Evolutionary conservation across 2,888 invertebrate genomes (phyloP), one percentile per base, ranked within the genome.

Genomic region (Mantis religiosa): DNA sequence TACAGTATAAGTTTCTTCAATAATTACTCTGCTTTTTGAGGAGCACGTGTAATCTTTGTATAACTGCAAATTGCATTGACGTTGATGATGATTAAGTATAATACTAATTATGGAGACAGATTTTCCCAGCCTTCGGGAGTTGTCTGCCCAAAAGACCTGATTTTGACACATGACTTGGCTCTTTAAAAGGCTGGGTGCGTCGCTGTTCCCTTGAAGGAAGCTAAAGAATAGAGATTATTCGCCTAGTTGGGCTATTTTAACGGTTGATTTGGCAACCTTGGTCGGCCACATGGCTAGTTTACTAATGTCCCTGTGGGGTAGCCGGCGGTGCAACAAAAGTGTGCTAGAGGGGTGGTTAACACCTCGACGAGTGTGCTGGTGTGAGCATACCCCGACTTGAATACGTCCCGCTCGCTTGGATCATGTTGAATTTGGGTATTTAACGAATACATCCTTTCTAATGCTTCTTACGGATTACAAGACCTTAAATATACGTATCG

Each of bases 201-300:
- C n/a, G n/a, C 15, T 8, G 34, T 54, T 3, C 54, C 54, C 54
- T 54, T 54, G 20, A 20, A 54, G 54, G 54, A 54, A 54, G 54
- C 28, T 1, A 84, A 34, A 30, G 84, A 84, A 34, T 14, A 84
- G 30, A 30, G 84, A 84, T 84, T 84, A 84, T 28, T 28, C 30
- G 25, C 34, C 28, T 28, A 30, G 34, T 84, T 25, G 84, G 87
- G n/a, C 14, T 71, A 82, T 34, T 87, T 87, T 89, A 83, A 87
- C 85, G 83, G 89, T 89, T 89, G 82, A 87, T 89, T 87, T 89
- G 89, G 89, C 89, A 89, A 89, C 89, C 34, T 34, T 47, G 85
- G 85, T 85, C 82, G 41, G 87, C 81, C 87, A 87, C 87, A 87
- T 87, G 87, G 87, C 82, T 30, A 71, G 20, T 71, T 71, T 71